Conservation (phyloP, 2,797 vertebrate genomes). For the Gadopsis marmoratus region DNA sequence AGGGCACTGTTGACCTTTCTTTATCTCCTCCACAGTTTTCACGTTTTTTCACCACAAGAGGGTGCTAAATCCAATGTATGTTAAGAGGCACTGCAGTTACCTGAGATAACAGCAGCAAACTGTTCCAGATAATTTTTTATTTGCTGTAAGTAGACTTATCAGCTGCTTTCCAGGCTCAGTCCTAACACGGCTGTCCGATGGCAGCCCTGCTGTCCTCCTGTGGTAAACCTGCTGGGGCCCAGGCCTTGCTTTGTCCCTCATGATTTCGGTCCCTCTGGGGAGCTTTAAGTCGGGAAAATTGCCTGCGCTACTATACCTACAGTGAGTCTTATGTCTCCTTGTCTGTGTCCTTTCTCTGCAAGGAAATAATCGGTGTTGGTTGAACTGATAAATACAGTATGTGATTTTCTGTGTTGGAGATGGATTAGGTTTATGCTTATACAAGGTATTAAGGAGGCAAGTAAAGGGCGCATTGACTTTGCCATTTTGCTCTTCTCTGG, state of each 20-base stretch:
- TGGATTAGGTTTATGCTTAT: conserved; percentile 34
- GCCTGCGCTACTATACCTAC: conserved; percentile 21
- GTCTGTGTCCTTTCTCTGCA: conserved; percentile 42
- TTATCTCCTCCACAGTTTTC: too few relatives aligned
- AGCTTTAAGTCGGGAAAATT: conserved; percentile 30
- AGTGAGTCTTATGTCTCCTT: conserved; percentile 52
- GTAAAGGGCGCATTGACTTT: conserved; percentile 21
- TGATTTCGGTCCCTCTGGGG: conserved; percentile 36
- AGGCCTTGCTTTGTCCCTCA: conserved; percentile 1
- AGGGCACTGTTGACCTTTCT: conserved; percentile 49
- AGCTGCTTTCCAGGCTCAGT: conserved; percentile 44
- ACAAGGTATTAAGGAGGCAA: conserved; percentile 9
- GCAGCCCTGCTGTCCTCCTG: conserved; percentile 32
- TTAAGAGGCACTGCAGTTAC: conserved; percentile 48
- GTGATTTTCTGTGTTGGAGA: conserved; percentile 18
- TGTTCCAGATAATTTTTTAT: conserved; percentile 8
- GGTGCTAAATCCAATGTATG: conserved; percentile 55
- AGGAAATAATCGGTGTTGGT: conserved; percentile 21
- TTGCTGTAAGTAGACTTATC: conserved; percentile 37
- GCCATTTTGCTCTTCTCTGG: conserved; percentile 26
- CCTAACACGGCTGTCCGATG: conserved; percentile 28
- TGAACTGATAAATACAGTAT: conserved; percentile 28
- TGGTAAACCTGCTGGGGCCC: conserved; percentile 36
- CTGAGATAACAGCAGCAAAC: conserved; percentile 43
- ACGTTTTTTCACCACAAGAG: conserved; percentile 70